Base-by-base conservation (phyloP, 1,140 invertebrate genomes). In the Cataglyphis hispanica region DNA sequence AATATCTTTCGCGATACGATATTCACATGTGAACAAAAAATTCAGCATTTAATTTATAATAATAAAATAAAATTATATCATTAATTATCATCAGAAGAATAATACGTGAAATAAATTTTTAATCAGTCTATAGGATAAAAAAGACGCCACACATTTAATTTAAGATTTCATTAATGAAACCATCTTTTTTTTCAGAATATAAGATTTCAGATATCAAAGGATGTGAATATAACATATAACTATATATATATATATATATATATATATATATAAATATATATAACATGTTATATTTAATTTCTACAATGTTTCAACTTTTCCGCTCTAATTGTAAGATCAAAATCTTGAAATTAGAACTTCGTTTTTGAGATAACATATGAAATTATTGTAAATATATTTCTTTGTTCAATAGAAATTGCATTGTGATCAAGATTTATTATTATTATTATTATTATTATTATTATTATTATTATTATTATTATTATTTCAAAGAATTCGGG, bases 151-250 rank as follows among this genome's bases (percentile, higher is more conserved):
- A 19, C 2, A 16, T 50, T 16, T 25, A 37, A n/a, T 31, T 43
- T 31, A 22, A 37, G 19, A 34, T 75, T 27, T 60, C 11, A 25
- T 25, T 40, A 5, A 37, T 34, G 22, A 25, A 50, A n/a, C 7
- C 56, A 31, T 2, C 1, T 46, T 46, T 27, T 25, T 53, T 19
- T 34, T 46, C 0, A n/a, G 3, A n/a, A 34, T 53, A 78, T 56
- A 0, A 75, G 10, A 63, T 66, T 78, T n/a, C 2, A 69, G 16
- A 40, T 80, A 56, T 69, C 1, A 64, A 77, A 76, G 1, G 19
- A 16, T 50, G 16, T 31, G 1, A 31, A 31, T 31, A 31, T 31
- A 31, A 31, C 31, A 31, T 31, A 31, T 31, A n/a, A n/a, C n/a
- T n/a, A n/a, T n/a, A n/a, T n/a, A n/a, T n/a, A n/a, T n/a, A n/a